These are phyloP conservation scores for Yoshiicerus persimilis DNA, from an alignment of 1,140 invertebrate genomes.

Conservation along the genomic window DNA sequence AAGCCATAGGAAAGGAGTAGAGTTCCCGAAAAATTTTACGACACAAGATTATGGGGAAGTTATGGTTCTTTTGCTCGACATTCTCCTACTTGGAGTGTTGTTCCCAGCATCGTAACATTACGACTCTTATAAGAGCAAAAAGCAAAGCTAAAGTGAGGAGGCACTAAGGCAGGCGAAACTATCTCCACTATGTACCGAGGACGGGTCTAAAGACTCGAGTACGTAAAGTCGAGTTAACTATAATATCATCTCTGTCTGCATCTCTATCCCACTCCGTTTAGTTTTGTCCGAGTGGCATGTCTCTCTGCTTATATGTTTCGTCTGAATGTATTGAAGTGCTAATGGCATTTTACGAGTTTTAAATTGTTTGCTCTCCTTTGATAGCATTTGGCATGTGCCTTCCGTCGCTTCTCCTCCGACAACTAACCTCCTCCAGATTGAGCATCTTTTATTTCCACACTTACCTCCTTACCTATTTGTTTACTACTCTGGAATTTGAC, in stretches of 20 bases:
- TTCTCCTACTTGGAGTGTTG: not conserved
- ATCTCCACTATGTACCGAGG: not conserved
- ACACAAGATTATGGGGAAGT: constrained; percentile 28
- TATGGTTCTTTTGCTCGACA: constrained; percentile 11
- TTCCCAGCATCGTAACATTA: constrained; percentile 1
- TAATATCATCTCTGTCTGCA: not conserved
- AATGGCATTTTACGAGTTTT: constrained; percentile 30
- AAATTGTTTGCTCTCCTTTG: constrained; percentile 19
- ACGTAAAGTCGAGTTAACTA: constrained; percentile 14
- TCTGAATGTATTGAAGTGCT: constrained; percentile 19
- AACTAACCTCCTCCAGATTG: constrained; percentile 6
- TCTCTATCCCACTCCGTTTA: not conserved
- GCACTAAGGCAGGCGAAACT: not conserved
- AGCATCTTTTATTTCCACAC: constrained; percentile 4
- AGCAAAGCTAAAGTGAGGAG: not conserved
- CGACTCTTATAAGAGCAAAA: not conserved
- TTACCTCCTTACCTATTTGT: not conserved
- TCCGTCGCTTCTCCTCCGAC: not conserved
- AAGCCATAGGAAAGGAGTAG: not conserved
- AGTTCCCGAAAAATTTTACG: constrained; percentile 25
- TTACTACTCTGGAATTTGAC: not conserved
- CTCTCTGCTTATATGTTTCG: not conserved
- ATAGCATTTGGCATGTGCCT: not conserved
- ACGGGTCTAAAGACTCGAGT: not conserved
- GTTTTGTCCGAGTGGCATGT: not conserved